Evolutionary conservation across 2,888 invertebrate species (phyloP).

Genomic region (Drosophila picticornis): DNA sequence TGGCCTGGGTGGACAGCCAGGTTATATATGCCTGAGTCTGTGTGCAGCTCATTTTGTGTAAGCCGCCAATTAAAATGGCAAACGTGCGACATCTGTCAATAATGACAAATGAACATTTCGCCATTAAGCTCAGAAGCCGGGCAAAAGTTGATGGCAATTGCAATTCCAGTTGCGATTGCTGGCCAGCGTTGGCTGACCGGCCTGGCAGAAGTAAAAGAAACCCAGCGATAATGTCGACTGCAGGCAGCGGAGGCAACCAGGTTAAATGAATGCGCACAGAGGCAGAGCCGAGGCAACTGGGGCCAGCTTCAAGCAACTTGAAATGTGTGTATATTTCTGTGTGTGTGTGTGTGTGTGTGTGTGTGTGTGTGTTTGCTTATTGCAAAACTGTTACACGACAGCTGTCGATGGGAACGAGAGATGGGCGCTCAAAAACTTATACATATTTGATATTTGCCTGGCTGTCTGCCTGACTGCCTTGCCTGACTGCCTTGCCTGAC

Average conservation of each 20-base stretch:
- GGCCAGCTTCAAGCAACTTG: constrained; percentile 24
- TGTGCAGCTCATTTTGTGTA: constrained; percentile 71
- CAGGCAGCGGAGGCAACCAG: constrained; percentile 12
- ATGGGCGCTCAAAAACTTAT: constrained; percentile 55
- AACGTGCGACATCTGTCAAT: constrained; percentile 78
- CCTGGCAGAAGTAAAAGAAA: constrained; percentile 40
- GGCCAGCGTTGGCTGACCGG: constrained; percentile 17
- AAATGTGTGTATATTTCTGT: constrained; percentile 6
- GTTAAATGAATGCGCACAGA: constrained; percentile 30
- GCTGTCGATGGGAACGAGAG: constrained; percentile 41
- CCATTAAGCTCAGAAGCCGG: constrained; percentile 48
- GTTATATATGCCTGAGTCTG: constrained; percentile 37
- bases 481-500: constrained; percentile 6
- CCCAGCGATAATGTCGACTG: constrained; percentile 37
- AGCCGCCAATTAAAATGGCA: constrained; percentile 81
- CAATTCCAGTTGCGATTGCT: constrained; percentile 53
- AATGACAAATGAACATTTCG: constrained; percentile 80
- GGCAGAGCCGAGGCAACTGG: constrained; percentile 39
- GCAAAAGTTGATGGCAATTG: constrained; percentile 35
- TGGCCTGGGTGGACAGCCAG: constrained; percentile 16
- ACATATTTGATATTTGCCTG: constrained; percentile 65
- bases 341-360: constrained; percentile 1
- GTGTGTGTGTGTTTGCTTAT: constrained; percentile 21
- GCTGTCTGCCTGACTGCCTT: constrained; percentile 4
- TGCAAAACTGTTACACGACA: constrained; percentile 49